Conservation (phyloP, 2,113 vertebrate genomes). For the Collichthys lucidus region DNA sequence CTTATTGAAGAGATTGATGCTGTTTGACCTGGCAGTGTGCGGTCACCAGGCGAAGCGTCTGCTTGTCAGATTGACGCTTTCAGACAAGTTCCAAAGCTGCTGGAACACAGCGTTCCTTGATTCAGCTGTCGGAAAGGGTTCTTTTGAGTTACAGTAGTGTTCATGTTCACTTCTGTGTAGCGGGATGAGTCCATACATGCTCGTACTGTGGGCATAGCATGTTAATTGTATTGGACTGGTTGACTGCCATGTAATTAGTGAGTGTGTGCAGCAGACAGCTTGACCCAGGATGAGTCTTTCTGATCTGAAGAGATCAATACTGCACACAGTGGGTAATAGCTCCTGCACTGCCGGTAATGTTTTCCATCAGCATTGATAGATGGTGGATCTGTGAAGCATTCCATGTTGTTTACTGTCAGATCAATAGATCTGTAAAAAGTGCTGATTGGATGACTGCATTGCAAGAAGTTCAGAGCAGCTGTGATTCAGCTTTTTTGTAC, state of each 20-base stretch:
- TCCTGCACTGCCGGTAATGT: neutral
- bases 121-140: too few relatives aligned
- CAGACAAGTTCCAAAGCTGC: neutral
- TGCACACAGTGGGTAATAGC: neutral
- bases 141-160: neutral
- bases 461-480: neutral
- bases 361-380: neutral
- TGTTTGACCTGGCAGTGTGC: neutral
- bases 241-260: neutral
- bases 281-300: neutral
- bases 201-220: neutral
- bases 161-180: neutral
- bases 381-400: constrained; percentile 1
- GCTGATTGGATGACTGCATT: neutral
- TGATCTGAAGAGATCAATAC: constrained; percentile 6
- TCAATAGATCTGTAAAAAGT: constrained; percentile 15
- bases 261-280: neutral
- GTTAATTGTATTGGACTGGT: neutral
- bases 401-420: constrained; percentile 29
- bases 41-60: neutral
- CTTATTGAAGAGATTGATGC: too few relatives aligned
- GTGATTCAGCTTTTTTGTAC: constrained; percentile 1
- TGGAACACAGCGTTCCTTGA: neutral
- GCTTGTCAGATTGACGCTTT: neutral
- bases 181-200: neutral